A percentile compares a stretch with the other conserved stretches of the same genome.
Conservation (phyloP, 1,140 invertebrate species). For the Arion vulgaris region DNA sequence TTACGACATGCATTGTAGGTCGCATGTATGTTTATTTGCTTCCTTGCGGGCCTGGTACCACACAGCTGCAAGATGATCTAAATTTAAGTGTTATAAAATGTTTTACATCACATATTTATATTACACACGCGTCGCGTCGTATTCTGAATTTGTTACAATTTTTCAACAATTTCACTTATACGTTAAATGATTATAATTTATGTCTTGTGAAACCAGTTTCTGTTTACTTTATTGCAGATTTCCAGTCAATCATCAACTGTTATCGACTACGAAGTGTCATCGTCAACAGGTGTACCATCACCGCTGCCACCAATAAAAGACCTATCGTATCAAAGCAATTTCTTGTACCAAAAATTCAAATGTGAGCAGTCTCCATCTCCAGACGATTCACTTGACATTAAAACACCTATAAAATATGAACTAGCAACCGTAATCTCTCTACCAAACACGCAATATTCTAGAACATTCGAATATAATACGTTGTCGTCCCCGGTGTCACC, state of each 20-base stretch:
- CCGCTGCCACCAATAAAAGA: not conserved
- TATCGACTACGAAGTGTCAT: not conserved
- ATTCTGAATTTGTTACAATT: no score
- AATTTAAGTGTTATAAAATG: no score
- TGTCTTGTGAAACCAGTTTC: not conserved
- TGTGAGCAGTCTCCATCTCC: not conserved
- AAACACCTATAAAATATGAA: not conserved
- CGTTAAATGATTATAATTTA: no score
- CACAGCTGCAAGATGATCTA: no score
- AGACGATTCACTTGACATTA: not conserved
- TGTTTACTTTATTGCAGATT: not conserved
- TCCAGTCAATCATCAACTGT: not conserved
- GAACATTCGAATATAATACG: not conserved
- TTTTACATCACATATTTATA: no score
- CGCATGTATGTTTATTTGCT: no score
- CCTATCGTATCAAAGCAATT: not conserved
- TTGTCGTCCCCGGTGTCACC: not conserved
- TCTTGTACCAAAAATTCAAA: not conserved
- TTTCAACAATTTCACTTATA: no score
- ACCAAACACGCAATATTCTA: not conserved
- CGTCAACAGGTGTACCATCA: not conserved
- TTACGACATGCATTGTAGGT: no score
- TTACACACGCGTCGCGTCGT: no score
- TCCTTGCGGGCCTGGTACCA: no score
- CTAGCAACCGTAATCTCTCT: not conserved